Base-by-base conservation (phyloP, 1,140 invertebrate genomes). In the Zaprionus vittiger region DNA sequence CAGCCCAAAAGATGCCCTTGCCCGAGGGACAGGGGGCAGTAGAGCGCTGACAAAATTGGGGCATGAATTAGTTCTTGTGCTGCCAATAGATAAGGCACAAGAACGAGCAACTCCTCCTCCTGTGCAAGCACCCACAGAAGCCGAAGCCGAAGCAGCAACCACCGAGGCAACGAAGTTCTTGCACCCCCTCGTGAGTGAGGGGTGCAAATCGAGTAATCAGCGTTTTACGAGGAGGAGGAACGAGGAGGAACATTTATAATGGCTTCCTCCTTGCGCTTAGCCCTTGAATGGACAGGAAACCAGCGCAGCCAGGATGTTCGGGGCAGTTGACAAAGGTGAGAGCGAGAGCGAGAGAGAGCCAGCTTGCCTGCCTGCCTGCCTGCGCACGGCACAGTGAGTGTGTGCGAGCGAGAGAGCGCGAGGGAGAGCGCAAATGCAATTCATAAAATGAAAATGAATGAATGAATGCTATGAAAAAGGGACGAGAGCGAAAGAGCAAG, bases 371-470 rank as follows among this genome's bases (percentile, higher is more conserved):
- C 12, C 68, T 54, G 74, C 56, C 68, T 54, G 74, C 56, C 60
- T 41, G 38, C 38, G 38, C 38, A n/a, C 38, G 15, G 38, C 38
- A 44, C 41, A 17, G 49, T 26, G n/a, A 4, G 49, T 17, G 63
- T 15, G 47, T 31, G 37, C 44, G 60, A 79, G 78, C 60, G 59
- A 74, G 79, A 70, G 64, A 69, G 67, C 47, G 67, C 47, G 80
- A 77, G 77, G 78, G 83, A 73, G 69, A 80, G 73, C 64, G 71
- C 78, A 87, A 87, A 87, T 87, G 84, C 84, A 87, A 89, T 87
- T 89, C 85, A 87, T 84, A 89, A 87, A 87, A 87, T 89, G 83
- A 87, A 80, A 87, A 89, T 89, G 77, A 86, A 86, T 86, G 77
- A 73, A 77, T 69, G 64, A 74, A 55, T 62, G 54, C 54, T 52